A percentile compares a stretch with the other conserved stretches of the same genome.
Conservation (phyloP, 2,113 vertebrate species). For the Psilopsiagon aurifrons region DNA sequence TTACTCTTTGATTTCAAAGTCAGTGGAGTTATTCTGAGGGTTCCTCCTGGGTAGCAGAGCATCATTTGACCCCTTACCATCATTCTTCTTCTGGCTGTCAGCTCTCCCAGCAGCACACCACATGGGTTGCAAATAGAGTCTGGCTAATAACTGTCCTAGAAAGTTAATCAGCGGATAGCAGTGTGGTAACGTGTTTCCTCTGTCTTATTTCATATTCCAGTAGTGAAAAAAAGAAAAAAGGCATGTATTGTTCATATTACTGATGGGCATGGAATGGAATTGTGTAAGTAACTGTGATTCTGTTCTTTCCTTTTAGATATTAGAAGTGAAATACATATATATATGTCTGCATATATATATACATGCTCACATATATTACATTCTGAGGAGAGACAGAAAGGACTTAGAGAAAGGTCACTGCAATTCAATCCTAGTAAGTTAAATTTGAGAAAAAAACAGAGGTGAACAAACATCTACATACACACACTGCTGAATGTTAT, state of each 20-base stretch:
- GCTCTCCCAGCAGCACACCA: background rate
- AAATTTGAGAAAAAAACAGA: background rate
- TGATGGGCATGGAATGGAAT: background rate
- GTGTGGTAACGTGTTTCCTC: conserved; percentile 9
- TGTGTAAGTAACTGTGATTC: background rate
- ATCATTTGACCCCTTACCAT: background rate
- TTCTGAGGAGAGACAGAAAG: background rate
- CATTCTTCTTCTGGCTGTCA: conserved; percentile 29
- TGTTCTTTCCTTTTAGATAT: background rate
- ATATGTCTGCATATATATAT: background rate
- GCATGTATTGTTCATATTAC: background rate
- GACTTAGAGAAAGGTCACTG: conserved; percentile 10
- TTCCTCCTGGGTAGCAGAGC: background rate
- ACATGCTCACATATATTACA: background rate
- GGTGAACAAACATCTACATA: background rate
- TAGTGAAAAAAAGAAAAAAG: background rate
- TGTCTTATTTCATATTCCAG: background rate
- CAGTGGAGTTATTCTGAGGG: background rate
- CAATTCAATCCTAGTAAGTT: conserved; percentile 12
- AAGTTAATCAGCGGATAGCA: conserved; percentile 43
- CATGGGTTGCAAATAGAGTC: background rate
- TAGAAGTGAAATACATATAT: background rate
- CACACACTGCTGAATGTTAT: background rate
- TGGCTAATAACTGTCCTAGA: background rate
- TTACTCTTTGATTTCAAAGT: background rate